These are phyloP conservation scores for Contarinia nasturtii DNA, from an alignment of 1,140 invertebrate genomes.

Conservation along the genomic window DNA sequence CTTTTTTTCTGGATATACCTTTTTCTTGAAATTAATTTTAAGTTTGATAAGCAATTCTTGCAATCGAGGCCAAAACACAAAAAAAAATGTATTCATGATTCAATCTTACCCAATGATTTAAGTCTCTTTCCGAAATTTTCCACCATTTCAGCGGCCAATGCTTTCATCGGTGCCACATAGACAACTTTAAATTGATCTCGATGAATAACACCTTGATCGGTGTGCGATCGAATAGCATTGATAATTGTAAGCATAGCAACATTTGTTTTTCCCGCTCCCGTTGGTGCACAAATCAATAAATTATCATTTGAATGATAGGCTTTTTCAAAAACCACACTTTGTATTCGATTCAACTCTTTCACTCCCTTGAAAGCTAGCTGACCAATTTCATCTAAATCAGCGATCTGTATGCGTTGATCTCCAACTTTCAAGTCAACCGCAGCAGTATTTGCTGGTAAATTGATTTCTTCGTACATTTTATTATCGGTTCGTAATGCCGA, in stretches of 20 bases:
- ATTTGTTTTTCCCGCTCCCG: slow-evolving; percentile 96
- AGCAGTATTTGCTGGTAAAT: slow-evolving; percentile 54
- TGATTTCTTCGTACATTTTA: slow-evolving; percentile 68
- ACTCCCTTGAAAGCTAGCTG: slow-evolving; percentile 74
- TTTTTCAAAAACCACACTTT: slow-evolving; percentile 85
- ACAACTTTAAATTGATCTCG: slow-evolving; percentile 96
- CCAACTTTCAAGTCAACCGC: slow-evolving; percentile 35
- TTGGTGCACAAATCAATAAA: slow-evolving; percentile 87
- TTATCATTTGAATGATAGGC: slow-evolving; percentile 97
- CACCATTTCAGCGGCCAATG: slow-evolving; percentile 95
- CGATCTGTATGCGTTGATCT: slow-evolving; percentile 46
- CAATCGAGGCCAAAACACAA: slow-evolving; percentile 30
- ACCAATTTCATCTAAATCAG: slow-evolving; percentile 64
- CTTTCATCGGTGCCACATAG: slow-evolving; percentile 99
- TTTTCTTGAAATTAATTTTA: no score
- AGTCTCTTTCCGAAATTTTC: slow-evolving; percentile 76
- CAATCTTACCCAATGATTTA: slow-evolving; percentile 25
- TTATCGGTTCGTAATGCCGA: slow-evolving; percentile 48
- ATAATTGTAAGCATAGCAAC: slow-evolving; percentile 87
- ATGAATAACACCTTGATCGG: slow-evolving; percentile 58
- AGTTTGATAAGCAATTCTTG: no score
- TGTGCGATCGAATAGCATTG: slow-evolving; percentile 73
- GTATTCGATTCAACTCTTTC: slow-evolving; percentile 78
- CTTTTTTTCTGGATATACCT: no score
- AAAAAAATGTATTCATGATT: slow-evolving; percentile 14